Conservation (phyloP, 1,140 invertebrate species). For the Spodoptera litura region DNA sequence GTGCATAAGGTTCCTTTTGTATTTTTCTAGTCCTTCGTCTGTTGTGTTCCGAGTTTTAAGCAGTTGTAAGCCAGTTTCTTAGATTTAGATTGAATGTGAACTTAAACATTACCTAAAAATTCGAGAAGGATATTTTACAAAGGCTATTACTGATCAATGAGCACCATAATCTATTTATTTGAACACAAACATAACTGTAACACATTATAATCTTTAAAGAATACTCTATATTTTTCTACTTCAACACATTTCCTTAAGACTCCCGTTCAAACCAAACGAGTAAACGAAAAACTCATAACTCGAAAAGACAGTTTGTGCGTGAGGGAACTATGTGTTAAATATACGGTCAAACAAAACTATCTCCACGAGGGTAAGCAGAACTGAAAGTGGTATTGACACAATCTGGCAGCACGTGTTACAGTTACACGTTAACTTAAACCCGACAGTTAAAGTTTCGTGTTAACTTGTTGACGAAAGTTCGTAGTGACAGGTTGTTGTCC, state of each 20-base stretch:
- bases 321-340: slow-evolving; percentile 2
- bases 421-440: not conserved
- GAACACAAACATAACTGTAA: not conserved
- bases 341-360: slow-evolving; percentile 11
- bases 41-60: slow-evolving; percentile 93
- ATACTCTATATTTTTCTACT: not conserved
- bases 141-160: no score
- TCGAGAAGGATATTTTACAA: no score
- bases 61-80: slow-evolving; percentile 89
- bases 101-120: no score
- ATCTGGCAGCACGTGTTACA: not conserved
- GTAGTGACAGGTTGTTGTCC: slow-evolving; percentile 12
- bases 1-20: slow-evolving; percentile 90
- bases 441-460: slow-evolving; percentile 22
- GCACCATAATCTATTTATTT: no score
- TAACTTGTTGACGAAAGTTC: slow-evolving; percentile 15
- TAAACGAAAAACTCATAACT: no score
- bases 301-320: no score
- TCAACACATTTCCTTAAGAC: no score
- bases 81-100: no score
- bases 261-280: no score
- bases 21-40: slow-evolving; percentile 91
- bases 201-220: not conserved
- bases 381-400: slow-evolving; percentile 22
- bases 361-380: not conserved